Base-by-base conservation (phyloP, 2,113 vertebrate genomes). In the Ammospiza nelsoni region DNA sequence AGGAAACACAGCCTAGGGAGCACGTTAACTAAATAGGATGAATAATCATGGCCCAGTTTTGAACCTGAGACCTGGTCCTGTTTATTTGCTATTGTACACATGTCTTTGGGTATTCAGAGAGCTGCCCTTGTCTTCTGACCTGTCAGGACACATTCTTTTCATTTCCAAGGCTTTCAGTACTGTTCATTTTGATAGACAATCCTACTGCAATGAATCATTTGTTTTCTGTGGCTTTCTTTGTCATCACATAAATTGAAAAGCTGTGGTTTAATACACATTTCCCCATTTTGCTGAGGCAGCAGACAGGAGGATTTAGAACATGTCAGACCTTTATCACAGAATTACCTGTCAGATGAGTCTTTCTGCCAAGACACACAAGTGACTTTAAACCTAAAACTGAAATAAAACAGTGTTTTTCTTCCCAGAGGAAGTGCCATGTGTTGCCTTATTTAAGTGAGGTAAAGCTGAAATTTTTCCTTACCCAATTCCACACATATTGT, bases 231-330 rank as follows among this genome's bases (percentile, higher is more conserved):
- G n/a, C 51, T 90, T 85, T 52, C 54, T 92, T 66, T 86, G 80
- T 90, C 79, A 74, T 59, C 65, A 74, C 39, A 86, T 63, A 86
- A 83, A 77, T 95, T 84, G 63, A 65, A 90, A 80, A 80, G 43
- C 33, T 84, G 75, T 67, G 51, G 59, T 92, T 96, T 94, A 80
- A 74, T 63, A 63, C 27, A n/a, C 48, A 25, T 86, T 58, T 12
- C 1, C 15, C 29, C 23, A 31, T 81, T 88, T 86, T 0, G 51
- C 88, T 95, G 88, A 92, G 67, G 79, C 80, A 94, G 92, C 83
- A 95, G 43, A 44, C 21, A 84, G 79, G 57, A 77, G 43, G 52
- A 81, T 88, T 92, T 89, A 80, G 61, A 92, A 84, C 10, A 46
- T 21, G 43, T 48, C 79, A 92, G 63, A 63, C 43, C 29, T 90